Evolutionary conservation across 2,113 vertebrate genomes (phyloP).

Genomic region (Noturus placidus): DNA sequence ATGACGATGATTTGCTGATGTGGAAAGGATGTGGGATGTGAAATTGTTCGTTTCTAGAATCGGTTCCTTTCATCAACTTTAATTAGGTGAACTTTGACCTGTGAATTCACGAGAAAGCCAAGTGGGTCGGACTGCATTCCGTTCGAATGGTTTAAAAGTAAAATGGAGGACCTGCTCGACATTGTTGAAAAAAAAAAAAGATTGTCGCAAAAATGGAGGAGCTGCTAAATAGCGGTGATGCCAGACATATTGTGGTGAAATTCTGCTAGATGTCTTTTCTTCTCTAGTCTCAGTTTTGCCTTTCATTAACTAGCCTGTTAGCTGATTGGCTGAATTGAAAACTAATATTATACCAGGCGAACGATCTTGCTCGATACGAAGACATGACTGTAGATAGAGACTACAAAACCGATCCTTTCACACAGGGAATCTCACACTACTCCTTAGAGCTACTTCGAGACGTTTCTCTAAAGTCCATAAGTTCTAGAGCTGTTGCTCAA

Average conservation of each 20-base stretch:
- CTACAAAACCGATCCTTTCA: neutral
- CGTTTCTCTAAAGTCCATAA: neutral
- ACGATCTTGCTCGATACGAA: neutral
- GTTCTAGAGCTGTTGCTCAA: neutral
- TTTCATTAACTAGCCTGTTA: neutral
- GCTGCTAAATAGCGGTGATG: neutral
- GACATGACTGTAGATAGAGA: neutral
- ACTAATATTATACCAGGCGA: neutral
- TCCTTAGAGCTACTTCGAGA: neutral
- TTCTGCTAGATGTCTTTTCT: neutral
- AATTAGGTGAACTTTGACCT: neutral
- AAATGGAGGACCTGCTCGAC: neutral
- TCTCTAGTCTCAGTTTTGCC: neutral
- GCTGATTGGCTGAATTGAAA: neutral
- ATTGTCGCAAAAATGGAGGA: neutral
- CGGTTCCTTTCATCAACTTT: neutral
- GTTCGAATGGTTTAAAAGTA: neutral
- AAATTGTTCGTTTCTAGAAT: neutral
- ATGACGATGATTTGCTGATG: no score
- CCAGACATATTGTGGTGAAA: neutral
- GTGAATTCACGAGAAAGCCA: neutral
- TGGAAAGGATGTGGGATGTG: neutral
- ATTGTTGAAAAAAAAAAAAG: neutral
- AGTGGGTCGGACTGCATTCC: neutral
- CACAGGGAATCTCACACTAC: neutral